Evolutionary conservation across 1,140 invertebrate genomes (phyloP), one percentile per base, ranked within the genome.

Genomic region (Eciton burchellii): DNA sequence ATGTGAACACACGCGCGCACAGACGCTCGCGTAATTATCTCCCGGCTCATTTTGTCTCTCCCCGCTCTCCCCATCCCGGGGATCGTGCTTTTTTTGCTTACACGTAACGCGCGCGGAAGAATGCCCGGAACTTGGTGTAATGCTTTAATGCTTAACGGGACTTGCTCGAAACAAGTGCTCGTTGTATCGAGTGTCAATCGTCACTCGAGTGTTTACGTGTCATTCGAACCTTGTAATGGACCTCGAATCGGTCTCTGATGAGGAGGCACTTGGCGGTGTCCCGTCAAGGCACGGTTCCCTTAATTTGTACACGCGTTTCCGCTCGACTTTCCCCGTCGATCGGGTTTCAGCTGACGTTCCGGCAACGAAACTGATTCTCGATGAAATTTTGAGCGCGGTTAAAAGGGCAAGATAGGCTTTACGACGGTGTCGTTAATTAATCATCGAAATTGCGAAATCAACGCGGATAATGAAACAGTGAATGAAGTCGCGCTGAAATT

Each of bases 81-180:
- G 19, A 45, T 49, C 5, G 3, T 45, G 21, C 49, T 68, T 54
- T 26, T 68, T 74, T 56, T 60, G 57, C 16, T 3, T n/a, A 16
- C 2, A 26, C 19, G n/a, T 43, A 62, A 52, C 26, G 11, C 47
- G n/a, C 16, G 4, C 19, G 54, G 41, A 21, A 79, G 49, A 41
- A 16, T 14, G 19, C 24, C 49, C 35, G 19, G 29, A 6, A 12
- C 29, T 63, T 62, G n/a, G n/a, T n/a, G n/a, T n/a, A n/a, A n/a
- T n/a, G n/a, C 83, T 79, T 56, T n/a, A n/a, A 74, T 8, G 43
- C 6, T 2, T 79, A 72, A 79, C 68, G 63, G 79, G 29, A 68
- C 52, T 29, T 11, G 5, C 35, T 43, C 26, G 63, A 26, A 85
- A 62, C n/a, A 43, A 29, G 47, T 35, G 49, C 47, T 76, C 26